Conservation (phyloP, 2,113 vertebrate species). For the Petaurus breviceps region DNA sequence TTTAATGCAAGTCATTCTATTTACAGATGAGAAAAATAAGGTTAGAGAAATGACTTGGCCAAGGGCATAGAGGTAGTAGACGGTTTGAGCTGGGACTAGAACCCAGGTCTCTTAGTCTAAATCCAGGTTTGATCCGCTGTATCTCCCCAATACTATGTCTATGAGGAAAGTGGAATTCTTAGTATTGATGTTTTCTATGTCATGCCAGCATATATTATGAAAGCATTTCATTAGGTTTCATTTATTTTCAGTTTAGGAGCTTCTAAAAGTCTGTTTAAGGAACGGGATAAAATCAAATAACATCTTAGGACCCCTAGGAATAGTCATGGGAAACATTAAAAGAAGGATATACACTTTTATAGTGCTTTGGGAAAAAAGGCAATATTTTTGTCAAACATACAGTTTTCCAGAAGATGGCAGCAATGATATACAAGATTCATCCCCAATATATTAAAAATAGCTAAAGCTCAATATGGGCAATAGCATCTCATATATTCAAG, state of each 20-base stretch:
- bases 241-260: constrained; percentile 16
- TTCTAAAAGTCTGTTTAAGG: constrained; percentile 42
- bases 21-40: not conserved
- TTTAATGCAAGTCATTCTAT: not conserved
- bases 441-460: not conserved
- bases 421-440: constrained; percentile 59
- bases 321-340: constrained; percentile 23
- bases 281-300: constrained; percentile 30
- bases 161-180: not conserved
- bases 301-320: constrained; percentile 34
- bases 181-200: not conserved
- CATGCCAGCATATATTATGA: not conserved
- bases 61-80: not conserved
- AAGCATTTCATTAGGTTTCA: not conserved
- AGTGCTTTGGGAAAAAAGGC: constrained; percentile 10
- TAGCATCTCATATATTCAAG: constrained; percentile 69
- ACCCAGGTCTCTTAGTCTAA: not conserved
- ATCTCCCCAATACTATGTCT: not conserved
- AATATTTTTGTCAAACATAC: not conserved
- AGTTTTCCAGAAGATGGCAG: constrained; percentile 83
- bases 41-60: not conserved
- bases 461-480: constrained; percentile 52
- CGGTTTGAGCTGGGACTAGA: not conserved
- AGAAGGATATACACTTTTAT: not conserved
- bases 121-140: not conserved